Evolutionary conservation across 2,888 invertebrate genomes (phyloP).

Genomic region (Pseudococcus jackbeardsleyi): DNA sequence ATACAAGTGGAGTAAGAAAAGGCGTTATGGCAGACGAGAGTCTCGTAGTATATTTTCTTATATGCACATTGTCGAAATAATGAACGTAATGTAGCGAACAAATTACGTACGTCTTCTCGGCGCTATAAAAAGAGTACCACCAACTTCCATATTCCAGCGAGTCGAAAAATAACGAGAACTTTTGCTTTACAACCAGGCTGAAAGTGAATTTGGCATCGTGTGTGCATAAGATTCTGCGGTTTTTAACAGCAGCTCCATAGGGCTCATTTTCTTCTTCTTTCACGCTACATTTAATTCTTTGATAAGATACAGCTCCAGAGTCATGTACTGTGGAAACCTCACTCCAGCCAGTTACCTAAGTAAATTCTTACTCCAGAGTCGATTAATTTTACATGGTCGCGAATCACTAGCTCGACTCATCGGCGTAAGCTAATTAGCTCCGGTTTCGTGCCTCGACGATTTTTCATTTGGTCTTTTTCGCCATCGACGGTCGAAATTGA

Average conservation of each 20-base stretch:
- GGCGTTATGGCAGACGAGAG: not conserved
- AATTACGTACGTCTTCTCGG: conserved; percentile 13
- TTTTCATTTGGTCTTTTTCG: too few relatives aligned
- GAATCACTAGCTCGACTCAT: not conserved
- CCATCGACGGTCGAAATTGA: too few relatives aligned
- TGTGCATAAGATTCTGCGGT: not conserved
- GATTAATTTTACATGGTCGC: not conserved
- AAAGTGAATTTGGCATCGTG: not conserved
- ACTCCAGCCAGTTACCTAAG: not conserved
- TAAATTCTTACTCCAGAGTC: not conserved
- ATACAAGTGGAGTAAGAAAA: not conserved
- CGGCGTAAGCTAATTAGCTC: not conserved
- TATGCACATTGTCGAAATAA: conserved; percentile 43
- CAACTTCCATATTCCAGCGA: not conserved
- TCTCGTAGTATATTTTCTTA: conserved; percentile 24
- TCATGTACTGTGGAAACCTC: not conserved
- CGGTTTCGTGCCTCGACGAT: too few relatives aligned
- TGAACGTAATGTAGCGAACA: conserved; percentile 44
- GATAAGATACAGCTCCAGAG: conserved; percentile 43
- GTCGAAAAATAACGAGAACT: conserved; percentile 23
- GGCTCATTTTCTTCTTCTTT: conserved; percentile 53
- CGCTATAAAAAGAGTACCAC: not conserved
- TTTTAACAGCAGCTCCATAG: not conserved
- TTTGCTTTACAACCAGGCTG: not conserved
- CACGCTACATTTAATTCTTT: conserved; percentile 58